A percentile compares a stretch with the other conserved stretches of the same genome.
Evolutionary conservation across 2,797 vertebrate species (phyloP).

Genomic region (Helostoma temminkii): DNA sequence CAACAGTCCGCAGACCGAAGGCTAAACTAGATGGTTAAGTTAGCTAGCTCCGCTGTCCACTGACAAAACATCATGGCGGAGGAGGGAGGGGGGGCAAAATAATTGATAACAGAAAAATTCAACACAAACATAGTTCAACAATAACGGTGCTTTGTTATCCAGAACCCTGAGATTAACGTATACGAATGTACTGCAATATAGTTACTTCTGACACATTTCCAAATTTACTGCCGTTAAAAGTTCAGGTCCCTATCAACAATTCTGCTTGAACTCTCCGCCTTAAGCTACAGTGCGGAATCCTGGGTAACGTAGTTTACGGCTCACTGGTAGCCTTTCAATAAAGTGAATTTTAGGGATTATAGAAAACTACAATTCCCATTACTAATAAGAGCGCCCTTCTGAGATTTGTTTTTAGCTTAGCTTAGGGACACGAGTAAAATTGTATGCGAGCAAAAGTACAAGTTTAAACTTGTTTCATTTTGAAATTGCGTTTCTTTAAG

Average conservation of each 20-base stretch:
- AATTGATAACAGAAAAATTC: conserved; percentile 81
- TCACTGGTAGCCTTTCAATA: accelerated
- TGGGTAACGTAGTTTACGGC: conserved; percentile 83
- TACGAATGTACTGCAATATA: accelerated
- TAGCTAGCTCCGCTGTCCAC: conserved; percentile 59
- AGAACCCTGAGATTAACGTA: no score
- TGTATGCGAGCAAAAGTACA: conserved; percentile 10
- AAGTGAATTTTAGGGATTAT: accelerated
- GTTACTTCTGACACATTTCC: background rate
- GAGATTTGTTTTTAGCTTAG: conserved; percentile 82
- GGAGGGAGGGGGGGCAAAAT: conserved; percentile 74
- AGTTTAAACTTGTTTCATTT: background rate
- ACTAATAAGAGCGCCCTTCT: conserved; percentile 11
- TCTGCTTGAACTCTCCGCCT: conserved; percentile 22
- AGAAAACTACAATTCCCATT: conserved; percentile 82
- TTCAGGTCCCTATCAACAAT: conserved; percentile 6
- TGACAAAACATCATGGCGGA: conserved; percentile 88
- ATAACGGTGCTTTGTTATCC: accelerated
- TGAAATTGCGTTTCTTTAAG: background rate
- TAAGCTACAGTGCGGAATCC: background rate
- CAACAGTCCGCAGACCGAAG: conserved; percentile 56
- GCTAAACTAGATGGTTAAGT: conserved; percentile 53
- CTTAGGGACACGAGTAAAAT: conserved; percentile 36
- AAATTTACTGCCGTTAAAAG: background rate
- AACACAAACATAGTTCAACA: conserved; percentile 39